Conservation (phyloP, 2,797 vertebrate genomes). For the Poeciliopsis paucimaculata region DNA sequence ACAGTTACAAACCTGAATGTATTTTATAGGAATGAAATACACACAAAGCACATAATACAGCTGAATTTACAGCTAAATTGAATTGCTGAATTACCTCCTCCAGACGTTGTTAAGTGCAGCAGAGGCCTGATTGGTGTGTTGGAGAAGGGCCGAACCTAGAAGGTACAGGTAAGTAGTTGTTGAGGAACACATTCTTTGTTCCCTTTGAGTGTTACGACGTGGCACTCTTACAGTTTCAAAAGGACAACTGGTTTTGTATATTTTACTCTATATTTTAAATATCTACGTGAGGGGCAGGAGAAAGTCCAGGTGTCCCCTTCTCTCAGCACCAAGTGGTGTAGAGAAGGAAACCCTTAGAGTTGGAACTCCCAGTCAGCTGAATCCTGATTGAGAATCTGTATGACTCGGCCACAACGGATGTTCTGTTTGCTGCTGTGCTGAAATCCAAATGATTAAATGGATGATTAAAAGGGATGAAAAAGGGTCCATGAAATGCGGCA, state of each 20-base stretch:
- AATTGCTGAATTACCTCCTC: background rate
- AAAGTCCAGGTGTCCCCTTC: background rate
- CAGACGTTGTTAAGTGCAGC: background rate
- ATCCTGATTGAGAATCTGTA: slow-evolving; percentile 34
- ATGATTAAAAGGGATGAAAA: slow-evolving; percentile 68
- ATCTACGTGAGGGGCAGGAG: slow-evolving; percentile 13
- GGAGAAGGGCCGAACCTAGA: background rate
- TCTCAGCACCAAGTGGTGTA: too few species aligned
- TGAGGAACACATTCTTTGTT: background rate
- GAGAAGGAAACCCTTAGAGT: background rate
- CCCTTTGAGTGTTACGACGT: too few species aligned
- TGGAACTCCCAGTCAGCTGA: slow-evolving; percentile 11
- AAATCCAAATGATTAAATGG: slow-evolving; percentile 67
- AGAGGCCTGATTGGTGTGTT: background rate
- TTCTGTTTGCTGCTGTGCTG: slow-evolving; percentile 65
- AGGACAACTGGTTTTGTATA: slow-evolving; percentile 12
- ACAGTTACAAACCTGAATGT: background rate
- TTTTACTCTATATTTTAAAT: slow-evolving; percentile 12
- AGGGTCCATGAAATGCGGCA: slow-evolving; percentile 72
- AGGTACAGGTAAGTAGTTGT: background rate
- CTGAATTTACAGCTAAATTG: background rate
- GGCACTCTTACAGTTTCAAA: too few species aligned
- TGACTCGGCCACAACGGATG: slow-evolving; percentile 52
- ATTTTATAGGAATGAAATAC: background rate
- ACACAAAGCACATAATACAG: background rate